Evolutionary conservation across 2,888 invertebrate genomes (phyloP).

Genomic region (Lepidocyrtinus sp.): DNA sequence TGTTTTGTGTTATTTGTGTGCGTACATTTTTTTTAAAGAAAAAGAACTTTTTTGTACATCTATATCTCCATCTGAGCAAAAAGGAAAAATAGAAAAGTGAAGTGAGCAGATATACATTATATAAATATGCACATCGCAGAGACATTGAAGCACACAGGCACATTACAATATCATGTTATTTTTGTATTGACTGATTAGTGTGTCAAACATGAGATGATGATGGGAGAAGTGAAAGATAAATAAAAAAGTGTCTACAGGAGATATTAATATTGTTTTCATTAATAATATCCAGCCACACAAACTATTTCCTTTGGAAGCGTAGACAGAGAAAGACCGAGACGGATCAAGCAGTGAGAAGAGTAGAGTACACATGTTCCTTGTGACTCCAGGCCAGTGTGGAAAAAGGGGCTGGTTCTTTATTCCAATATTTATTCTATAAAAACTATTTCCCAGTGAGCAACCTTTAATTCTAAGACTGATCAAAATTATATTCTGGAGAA

Average conservation of each 20-base stretch:
- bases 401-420: neutral
- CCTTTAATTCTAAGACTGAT: no score
- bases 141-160: neutral
- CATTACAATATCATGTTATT: neutral
- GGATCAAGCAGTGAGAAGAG: no score
- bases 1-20: conserved; percentile 47
- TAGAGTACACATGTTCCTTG: neutral
- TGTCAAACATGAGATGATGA: conserved; percentile 47
- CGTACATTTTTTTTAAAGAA: conserved; percentile 38
- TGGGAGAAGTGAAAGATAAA: conserved; percentile 10
- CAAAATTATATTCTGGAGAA: no score
- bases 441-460: no score
- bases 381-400: neutral
- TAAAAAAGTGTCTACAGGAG: neutral
- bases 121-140: conserved; percentile 7
- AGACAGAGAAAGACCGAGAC: neutral
- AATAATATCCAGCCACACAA: conserved; percentile 12
- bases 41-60: neutral
- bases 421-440: no score
- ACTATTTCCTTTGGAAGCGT: neutral
- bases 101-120: neutral
- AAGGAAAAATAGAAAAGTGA: neutral
- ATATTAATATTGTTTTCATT: conserved; percentile 17
- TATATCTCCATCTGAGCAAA: neutral
- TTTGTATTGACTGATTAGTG: conserved; percentile 57